Evolutionary conservation across 1,140 invertebrate species (phyloP), one percentile per base, ranked within the genome.

Genomic region (Ctenoplectra terminalis): DNA sequence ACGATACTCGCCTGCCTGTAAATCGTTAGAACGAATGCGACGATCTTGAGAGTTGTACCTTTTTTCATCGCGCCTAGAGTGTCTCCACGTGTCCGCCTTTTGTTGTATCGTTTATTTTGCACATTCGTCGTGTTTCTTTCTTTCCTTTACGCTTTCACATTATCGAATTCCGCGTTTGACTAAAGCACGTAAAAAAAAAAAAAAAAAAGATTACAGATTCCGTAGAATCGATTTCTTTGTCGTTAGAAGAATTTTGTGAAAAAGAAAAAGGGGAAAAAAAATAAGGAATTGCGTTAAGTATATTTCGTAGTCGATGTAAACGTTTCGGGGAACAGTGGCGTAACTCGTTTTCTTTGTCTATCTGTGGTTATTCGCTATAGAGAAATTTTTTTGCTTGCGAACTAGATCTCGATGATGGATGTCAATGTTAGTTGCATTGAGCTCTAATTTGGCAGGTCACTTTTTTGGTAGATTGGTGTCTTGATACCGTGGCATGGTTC

Each of bases 401-500:
- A 75, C n/a, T 75, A 58, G 60, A 74, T 75, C 52, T 67, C 43
- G 72, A 46, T 58, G 71, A 73, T 70, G 56, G 63, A 58, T 82
- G 70, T 80, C 50, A 70, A 54, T 69, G 75, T 84, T 85, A 81
- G 61, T 74, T 83, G 54, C 72, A 86, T 83, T 63, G 20, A 37
- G 46, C 23, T 61, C 73, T 52, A 61, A 82, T 61, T 64, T 48
- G 48, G 37, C 50, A 73, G 81, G 75, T 77, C 77, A 73, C 43
- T 60, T 71, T 52, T 61, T 83, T 61, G 40, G 56, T 75, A 80
- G 69, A 66, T 73, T 87, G 89, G 88, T 89, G 88, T 90, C 87
- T 82, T 72, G 83, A 90, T 90, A 90, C 89, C 90, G 90, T 91
- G 90, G 88, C 90, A 90, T 90, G 87, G 87, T 86, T 85, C 78